Evolutionary conservation across 2,113 vertebrate genomes (phyloP).

Genomic region (Serinus canaria): DNA sequence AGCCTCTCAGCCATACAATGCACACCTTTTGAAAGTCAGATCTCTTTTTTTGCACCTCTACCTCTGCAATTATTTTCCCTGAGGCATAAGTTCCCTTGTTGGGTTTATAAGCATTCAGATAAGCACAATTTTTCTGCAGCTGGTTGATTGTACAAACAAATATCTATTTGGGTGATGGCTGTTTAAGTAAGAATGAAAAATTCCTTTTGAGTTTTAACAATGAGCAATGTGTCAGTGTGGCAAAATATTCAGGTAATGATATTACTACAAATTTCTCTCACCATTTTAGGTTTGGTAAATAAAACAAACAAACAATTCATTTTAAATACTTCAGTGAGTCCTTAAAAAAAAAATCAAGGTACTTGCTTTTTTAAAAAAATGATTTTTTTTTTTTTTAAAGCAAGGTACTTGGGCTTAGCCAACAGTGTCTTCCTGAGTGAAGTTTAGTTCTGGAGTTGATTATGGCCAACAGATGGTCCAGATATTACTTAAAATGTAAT

Average conservation of each 20-base stretch:
- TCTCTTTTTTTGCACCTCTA: background rate
- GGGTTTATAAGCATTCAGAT: conserved; percentile 29
- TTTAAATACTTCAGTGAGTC: background rate
- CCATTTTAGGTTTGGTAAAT: background rate
- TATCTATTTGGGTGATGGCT: background rate
- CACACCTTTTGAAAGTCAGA: background rate
- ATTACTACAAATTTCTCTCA: background rate
- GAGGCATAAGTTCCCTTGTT: conserved; percentile 11
- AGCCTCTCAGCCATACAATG: background rate
- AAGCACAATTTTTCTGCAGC: conserved; percentile 43
- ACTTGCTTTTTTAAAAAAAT: background rate
- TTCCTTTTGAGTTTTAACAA: background rate
- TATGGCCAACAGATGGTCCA: background rate
- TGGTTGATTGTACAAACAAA: conserved; percentile 44
- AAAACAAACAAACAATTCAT: background rate
- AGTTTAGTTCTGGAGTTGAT: background rate
- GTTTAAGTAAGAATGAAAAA: background rate
- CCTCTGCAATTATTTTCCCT: conserved; percentile 53
- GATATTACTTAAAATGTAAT: background rate
- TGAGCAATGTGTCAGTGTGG: conserved; percentile 15
- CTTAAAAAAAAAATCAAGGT: background rate
- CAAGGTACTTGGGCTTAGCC: background rate
- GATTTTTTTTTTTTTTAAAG: background rate
- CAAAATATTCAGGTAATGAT: background rate
- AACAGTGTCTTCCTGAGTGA: background rate